Evolutionary conservation across 37 sponge, comb jelly and placozoan species (phyloP).

Genomic region (Mnemiopsis leidyi): DNA sequence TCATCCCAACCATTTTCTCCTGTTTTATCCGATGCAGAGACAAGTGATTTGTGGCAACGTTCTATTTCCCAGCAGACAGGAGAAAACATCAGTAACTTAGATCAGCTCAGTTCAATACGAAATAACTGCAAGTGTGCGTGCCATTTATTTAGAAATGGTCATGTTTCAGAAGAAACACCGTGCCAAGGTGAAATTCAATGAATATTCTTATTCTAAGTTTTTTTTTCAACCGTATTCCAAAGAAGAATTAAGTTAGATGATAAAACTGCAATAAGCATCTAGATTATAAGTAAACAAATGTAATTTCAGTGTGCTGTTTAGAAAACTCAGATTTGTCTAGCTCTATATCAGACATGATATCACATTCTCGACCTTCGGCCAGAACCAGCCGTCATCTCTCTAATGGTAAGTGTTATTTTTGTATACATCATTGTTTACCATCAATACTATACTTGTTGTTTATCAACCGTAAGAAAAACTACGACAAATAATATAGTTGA

Average conservation of each 20-base stretch:
- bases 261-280: background rate
- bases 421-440: no score
- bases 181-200: constrained; percentile 50
- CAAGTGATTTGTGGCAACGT: background rate
- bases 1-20: constrained; percentile 40
- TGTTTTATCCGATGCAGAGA: background rate
- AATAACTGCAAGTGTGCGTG: constrained; percentile 31
- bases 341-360: constrained; percentile 47
- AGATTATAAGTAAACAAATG: background rate
- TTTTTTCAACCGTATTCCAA: no score
- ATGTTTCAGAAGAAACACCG: constrained; percentile 42
- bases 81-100: background rate
- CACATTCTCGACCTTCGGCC: background rate
- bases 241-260: no score
- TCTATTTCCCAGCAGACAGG: constrained; percentile 33
- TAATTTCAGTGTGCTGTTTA: constrained; percentile 31
- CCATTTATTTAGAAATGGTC: constrained; percentile 26
- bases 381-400: constrained; percentile 35
- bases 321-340: background rate
- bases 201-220: no score
- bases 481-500: no score
- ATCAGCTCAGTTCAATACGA: background rate
- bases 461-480: no score
- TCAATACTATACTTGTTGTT: no score
- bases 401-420: constrained; percentile 28